Evolutionary conservation across 2,113 vertebrate genomes (phyloP).

Genomic region (Equus quagga): DNA sequence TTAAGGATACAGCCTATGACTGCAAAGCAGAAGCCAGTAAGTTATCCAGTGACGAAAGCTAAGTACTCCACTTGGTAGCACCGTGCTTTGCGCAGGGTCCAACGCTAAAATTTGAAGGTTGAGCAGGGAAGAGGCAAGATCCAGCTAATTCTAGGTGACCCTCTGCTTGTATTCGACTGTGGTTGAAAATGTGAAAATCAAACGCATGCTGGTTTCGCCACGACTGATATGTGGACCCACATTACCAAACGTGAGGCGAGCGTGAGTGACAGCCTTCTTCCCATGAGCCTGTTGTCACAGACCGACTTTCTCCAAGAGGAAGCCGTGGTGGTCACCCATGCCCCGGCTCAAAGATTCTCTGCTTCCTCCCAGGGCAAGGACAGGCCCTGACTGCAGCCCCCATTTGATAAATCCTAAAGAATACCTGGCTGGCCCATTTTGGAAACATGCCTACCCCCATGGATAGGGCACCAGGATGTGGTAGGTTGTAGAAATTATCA

Average conservation of each 20-base stretch:
- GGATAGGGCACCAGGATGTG: not conserved
- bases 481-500: not conserved
- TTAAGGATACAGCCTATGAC: not conserved
- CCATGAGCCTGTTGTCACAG: not conserved
- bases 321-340: not conserved
- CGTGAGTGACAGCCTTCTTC: not conserved
- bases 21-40: not conserved
- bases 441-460: not conserved
- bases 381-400: too few relatives aligned
- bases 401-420: not conserved
- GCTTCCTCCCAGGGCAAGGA: not conserved
- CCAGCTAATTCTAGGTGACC: not conserved
- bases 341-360: not conserved
- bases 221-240: not conserved
- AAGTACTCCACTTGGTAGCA: not conserved
- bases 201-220: not conserved
- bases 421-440: not conserved
- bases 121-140: not conserved
- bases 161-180: not conserved
- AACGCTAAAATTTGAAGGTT: not conserved
- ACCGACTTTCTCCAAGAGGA: not conserved
- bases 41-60: not conserved
- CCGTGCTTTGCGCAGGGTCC: not conserved
- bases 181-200: not conserved
- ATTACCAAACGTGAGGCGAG: not conserved